These are phyloP conservation scores for Carterocephalus palaemon DNA, from an alignment of 2,888 invertebrate genomes.

Conservation along the genomic window DNA sequence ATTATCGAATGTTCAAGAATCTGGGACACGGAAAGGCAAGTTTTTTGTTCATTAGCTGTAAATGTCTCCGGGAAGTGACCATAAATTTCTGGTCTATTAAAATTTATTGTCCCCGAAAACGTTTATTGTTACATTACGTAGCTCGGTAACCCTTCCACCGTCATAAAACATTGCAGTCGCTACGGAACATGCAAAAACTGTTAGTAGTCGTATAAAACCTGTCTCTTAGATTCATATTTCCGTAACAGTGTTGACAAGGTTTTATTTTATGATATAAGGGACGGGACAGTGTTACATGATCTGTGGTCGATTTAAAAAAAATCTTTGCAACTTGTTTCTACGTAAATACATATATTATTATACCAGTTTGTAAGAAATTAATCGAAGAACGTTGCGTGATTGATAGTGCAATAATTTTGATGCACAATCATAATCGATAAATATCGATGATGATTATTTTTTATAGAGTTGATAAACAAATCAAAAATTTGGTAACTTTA, in stretches of 20 bases:
- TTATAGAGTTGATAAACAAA: too few species aligned
- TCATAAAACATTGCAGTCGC: slow-evolving; percentile 67
- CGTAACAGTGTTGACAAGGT: slow-evolving; percentile 50
- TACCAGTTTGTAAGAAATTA: too few species aligned
- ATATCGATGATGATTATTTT: too few species aligned
- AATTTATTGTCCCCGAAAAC: slow-evolving; percentile 66
- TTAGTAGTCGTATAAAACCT: slow-evolving; percentile 50
- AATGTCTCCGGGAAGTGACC: slow-evolving; percentile 68
- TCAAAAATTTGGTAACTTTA: too few species aligned
- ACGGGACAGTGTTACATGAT: slow-evolving; percentile 71
- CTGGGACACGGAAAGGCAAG: slow-evolving; percentile 51
- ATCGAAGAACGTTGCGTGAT: too few species aligned
- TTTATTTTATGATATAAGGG: slow-evolving; percentile 71
- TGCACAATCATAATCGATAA: too few species aligned
- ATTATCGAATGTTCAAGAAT: slow-evolving; percentile 37
- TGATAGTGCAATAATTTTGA: too few species aligned
- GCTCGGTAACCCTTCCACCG: slow-evolving; percentile 65
- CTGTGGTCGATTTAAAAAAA: slow-evolving; percentile 69
- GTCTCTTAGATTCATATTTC: slow-evolving; percentile 53
- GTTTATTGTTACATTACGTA: slow-evolving; percentile 71
- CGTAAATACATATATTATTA: too few species aligned
- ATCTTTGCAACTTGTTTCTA: slow-evolving; percentile 55
- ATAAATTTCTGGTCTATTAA: slow-evolving; percentile 74
- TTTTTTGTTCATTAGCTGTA: slow-evolving; percentile 68
- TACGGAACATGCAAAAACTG: slow-evolving; percentile 53